A percentile compares a stretch with the other conserved stretches of the same genome.
phyloP scores from a whole-genome alignment of 1,140 invertebrate genomes.

The Drosophila pseudoananassae region DNA sequence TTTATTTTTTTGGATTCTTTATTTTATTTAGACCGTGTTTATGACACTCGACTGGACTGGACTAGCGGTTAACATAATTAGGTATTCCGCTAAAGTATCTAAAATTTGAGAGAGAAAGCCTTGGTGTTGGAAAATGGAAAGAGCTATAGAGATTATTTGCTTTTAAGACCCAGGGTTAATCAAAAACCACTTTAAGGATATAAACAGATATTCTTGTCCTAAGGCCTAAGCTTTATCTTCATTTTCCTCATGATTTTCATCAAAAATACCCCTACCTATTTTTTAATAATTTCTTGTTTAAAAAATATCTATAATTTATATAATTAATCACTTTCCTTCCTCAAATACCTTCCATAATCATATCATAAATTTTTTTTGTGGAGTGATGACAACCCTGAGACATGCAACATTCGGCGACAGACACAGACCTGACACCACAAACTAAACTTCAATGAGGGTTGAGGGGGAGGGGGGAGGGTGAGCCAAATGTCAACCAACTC shows the following conservation, averaged over 20 bases:
- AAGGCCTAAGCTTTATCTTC: not conserved
- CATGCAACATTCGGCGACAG: constrained; percentile 62
- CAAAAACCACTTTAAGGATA: constrained; percentile 70
- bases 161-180: constrained; percentile 43
- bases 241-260: not conserved
- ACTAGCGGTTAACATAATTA: constrained; percentile 40
- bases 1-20: not conserved
- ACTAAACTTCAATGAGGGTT: no score
- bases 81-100: not conserved
- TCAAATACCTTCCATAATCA: no score
- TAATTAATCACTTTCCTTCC: not conserved
- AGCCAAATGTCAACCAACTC: constrained; percentile 54
- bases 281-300: no score
- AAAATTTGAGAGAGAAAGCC: not conserved
- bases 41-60: constrained; percentile 35
- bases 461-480: not conserved
- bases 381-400: constrained; percentile 49
- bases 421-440: no score
- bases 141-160: no score
- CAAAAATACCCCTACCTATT: not conserved
- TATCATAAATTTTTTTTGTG: not conserved
- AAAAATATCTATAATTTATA: not conserved
- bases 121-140: not conserved
- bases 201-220: not conserved
- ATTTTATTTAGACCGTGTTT: not conserved